Evolutionary conservation across 2,888 invertebrate species (phyloP).

Genomic region (Ischnus inquisitorius): DNA sequence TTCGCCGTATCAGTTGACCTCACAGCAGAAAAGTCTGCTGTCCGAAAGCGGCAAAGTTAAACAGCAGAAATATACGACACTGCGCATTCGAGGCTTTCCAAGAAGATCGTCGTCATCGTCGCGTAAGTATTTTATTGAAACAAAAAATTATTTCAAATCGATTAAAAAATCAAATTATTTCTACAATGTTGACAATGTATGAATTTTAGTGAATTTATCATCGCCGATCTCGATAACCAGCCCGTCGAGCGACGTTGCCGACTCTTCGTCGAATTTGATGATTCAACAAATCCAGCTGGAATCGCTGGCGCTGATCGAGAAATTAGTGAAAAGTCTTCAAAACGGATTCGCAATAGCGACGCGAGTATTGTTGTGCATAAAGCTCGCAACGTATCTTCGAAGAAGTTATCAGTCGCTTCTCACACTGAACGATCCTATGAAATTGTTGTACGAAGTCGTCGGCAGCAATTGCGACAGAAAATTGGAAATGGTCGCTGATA

Average conservation of each 20-base stretch:
- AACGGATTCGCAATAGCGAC: constrained; percentile 87
- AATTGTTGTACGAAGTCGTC: constrained; percentile 86
- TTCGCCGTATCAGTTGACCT: constrained; percentile 88
- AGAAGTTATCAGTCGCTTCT: constrained; percentile 87
- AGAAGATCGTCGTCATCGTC: constrained; percentile 76
- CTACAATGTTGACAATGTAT: neutral
- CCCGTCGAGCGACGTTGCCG: constrained; percentile 17
- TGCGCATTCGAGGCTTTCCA: constrained; percentile 76
- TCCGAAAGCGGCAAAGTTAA: constrained; percentile 72
- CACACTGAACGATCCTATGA: constrained; percentile 86
- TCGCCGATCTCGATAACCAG: constrained; percentile 59
- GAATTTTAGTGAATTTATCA: constrained; percentile 64
- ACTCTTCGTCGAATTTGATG: constrained; percentile 30
- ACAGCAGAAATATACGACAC: constrained; percentile 74
- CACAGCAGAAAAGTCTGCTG: constrained; percentile 88
- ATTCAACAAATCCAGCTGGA: constrained; percentile 76
- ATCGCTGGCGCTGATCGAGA: constrained; percentile 77
- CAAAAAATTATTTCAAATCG: neutral
- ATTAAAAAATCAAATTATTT: neutral
- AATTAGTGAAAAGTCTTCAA: constrained; percentile 82
- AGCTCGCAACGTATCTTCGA: constrained; percentile 87
- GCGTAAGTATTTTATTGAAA: constrained; percentile 61
- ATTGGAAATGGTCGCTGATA: constrained; percentile 88
- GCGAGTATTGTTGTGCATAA: constrained; percentile 87
- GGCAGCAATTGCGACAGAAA: constrained; percentile 87